These are phyloP conservation scores for Drosophila melanogaster DNA, from an alignment of 1,140 invertebrate genomes.

Conservation along the genomic window Release_6_plus_ISO1_MT NT_037436.4:21991501-21992000, in stretches of 20 bases:
- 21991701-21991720: constrained; percentile 58
- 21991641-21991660: constrained; percentile 65
- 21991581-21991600: constrained; percentile 59
- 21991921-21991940: constrained; percentile 53
- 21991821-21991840: constrained; percentile 33
- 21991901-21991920: constrained; percentile 30
- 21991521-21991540: constrained; percentile 75
- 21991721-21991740: constrained; percentile 15
- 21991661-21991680: constrained; percentile 51
- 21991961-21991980: constrained; percentile 36
- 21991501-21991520: constrained; percentile 73
- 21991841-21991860: constrained; percentile 62
- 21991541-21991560: constrained; percentile 68
- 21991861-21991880: constrained; percentile 18
- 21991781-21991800: constrained; percentile 26
- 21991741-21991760: constrained; percentile 22
- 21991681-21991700: constrained; percentile 32
- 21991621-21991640: constrained; percentile 58
- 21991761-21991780: constrained; percentile 39
- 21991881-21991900: constrained; percentile 63
- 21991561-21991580: constrained; percentile 79
- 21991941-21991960: constrained; percentile 68
- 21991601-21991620: constrained; percentile 46
- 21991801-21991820: constrained; percentile 10
- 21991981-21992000: constrained; percentile 33